Evolutionary conservation across 2,888 invertebrate genomes (phyloP), one percentile per base, ranked within the genome.

Genomic region (Plebejus anna): DNA sequence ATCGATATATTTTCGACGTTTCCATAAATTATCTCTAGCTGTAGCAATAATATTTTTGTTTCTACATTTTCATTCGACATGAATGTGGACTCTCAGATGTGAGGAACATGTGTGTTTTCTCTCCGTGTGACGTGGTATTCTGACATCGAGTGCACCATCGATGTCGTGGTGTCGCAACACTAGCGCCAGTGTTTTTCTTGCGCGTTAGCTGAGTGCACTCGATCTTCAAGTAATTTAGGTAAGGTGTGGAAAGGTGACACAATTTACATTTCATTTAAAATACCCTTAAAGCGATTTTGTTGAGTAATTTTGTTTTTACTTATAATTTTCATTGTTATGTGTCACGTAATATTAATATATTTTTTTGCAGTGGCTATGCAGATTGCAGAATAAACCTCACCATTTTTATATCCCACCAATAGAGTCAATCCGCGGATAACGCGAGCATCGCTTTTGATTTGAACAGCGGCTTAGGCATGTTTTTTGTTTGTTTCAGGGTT

Each of bases 161-260:
- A 76, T 42, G 59, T 16, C 0, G 38, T 57, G 4, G 70, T 16
- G 32, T 51, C 61, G 7, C 76, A 61, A 72, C 42, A 28, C 76
- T 72, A 72, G 16, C 72, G 59, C 6, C 61, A 32, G 75, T 79
- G 77, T 79, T 78, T 78, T 80, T 80, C 78, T 78, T 75, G 76
- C 77, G 77, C 77, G 78, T 78, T 78, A 79, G 76, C 78, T 51
- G 76, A 59, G 71, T 76, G 76, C 59, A 38, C 76, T 72, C 70
- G 36, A 76, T 59, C 72, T 59, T 72, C 38, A 57, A 59, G 76
- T 73, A 76, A 76, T 42, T 76, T 76, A 72, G 59, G 76, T 55
- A 38, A 59, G 72, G 55, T 70, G 72, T 72, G 59, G 76, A 38
- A 55, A 59, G 72, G 55, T 70, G 72, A 16, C 59, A 59, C 59